Conservation (phyloP, 2,113 vertebrate genomes). For the Sorex araneus region DNA sequence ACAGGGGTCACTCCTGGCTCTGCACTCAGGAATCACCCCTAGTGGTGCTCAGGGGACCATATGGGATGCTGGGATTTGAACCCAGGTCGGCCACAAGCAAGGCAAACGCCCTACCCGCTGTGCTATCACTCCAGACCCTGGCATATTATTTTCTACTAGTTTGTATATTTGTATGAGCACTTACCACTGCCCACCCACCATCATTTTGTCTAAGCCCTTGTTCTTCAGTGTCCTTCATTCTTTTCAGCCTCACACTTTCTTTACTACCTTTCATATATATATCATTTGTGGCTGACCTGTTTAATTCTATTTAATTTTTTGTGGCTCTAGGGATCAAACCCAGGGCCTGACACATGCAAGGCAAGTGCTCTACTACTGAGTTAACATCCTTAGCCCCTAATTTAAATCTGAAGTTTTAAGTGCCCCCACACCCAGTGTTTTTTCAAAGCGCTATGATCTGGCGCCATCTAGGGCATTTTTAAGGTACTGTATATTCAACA, state of each 20-base stretch:
- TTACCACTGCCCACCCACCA: not conserved
- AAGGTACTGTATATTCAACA: conserved; percentile 49
- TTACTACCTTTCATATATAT: not conserved
- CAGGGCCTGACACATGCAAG: too few species aligned
- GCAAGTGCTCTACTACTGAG: not conserved
- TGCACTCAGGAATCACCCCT: too few species aligned
- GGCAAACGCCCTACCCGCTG: too few species aligned
- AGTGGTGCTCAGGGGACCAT: too few species aligned
- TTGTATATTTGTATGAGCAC: not conserved
- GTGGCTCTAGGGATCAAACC: too few species aligned
- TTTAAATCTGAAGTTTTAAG: not conserved
- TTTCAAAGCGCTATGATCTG: not conserved
- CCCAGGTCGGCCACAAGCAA: too few species aligned
- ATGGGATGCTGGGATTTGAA: too few species aligned
- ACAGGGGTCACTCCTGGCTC: too few species aligned
- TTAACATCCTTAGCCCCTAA: too few species aligned
- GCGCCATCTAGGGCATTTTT: conserved; percentile 33
- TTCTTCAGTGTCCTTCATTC: not conserved
- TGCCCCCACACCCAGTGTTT: not conserved
- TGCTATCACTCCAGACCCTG: too few species aligned
- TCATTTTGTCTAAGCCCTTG: conserved; percentile 9
- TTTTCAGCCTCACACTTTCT: not conserved
- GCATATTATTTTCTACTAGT: not conserved
- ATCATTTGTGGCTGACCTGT: too few species aligned
- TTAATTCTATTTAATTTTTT: too few species aligned